Evolutionary conservation across 2,888 invertebrate species (phyloP).

Genomic region (Elysia crispata): DNA sequence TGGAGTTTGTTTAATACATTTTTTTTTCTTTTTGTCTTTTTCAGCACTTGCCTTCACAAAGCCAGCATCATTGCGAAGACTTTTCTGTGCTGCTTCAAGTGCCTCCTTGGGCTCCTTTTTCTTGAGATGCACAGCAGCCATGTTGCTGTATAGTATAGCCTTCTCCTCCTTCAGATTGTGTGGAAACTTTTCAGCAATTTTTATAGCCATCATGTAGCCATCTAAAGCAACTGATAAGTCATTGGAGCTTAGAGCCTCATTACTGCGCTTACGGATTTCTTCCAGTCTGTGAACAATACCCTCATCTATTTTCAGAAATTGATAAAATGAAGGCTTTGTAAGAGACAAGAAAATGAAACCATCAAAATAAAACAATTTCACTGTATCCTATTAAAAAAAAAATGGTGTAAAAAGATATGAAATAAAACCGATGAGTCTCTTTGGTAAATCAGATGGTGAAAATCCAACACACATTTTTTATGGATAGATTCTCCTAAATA

Average conservation of each 20-base stretch:
- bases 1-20: too few species aligned
- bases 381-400: background rate
- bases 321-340: too few species aligned
- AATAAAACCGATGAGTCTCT: background rate
- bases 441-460: too few species aligned
- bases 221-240: constrained; percentile 12
- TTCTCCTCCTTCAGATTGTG: constrained; percentile 14
- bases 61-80: constrained; percentile 14
- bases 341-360: too few species aligned
- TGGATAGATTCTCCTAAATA: too few species aligned
- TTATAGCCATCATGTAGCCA: constrained; percentile 37
- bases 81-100: constrained; percentile 22
- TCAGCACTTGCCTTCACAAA: constrained; percentile 32
- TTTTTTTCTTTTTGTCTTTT: too few species aligned
- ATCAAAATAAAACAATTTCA: too few species aligned
- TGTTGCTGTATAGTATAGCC: constrained; percentile 48
- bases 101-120: constrained; percentile 13
- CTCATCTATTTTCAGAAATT: background rate
- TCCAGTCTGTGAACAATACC: constrained; percentile 10
- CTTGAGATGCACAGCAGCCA: constrained; percentile 42
- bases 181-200: constrained; percentile 10
- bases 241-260: constrained; percentile 24
- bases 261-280: constrained; percentile 33
- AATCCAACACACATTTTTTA: too few species aligned
- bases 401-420: background rate